Evolutionary conservation across 2,113 vertebrate genomes (phyloP), one percentile per base, ranked within the genome.

Genomic region (Chloropsis cyanopogon): DNA sequence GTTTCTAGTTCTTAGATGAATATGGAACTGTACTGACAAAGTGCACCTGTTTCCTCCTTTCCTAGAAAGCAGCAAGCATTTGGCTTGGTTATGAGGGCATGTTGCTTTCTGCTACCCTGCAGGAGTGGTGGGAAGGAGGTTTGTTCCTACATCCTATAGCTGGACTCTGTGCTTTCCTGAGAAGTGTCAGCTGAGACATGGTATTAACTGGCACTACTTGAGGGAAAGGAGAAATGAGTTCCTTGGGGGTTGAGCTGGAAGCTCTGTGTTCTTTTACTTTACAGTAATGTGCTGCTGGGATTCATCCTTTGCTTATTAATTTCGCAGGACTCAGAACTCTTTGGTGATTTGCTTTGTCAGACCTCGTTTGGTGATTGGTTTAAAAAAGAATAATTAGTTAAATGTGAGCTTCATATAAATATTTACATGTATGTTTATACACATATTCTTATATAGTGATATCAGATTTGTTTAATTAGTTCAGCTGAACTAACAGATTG

Each of bases 61-160:
- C n/a, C 39, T 49, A 46, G n/a, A 86, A 77, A 80, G n/a, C 10
- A 83, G 5, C 5, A 81, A 79, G 7, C 7, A 26, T 42, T 73
- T 65, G 13, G 4, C 10, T 47, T 50, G 13, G 9, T 33, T 66
- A 11, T 57, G 39, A 49, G 64, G 19, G 5, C 0, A 0, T 35
- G 12, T 9, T 1, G 2, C 53, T 77, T 89, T 47, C 33, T 73
- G 17, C 22, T 24, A 12, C 17, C 13, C 9, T n/a, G 31, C 4
- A 61, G 54, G 15, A 77, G 61, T 13, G 8, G 17, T 61, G 14
- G 17, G 22, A 28, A 90, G 66, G 28, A 50, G 4, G 2, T 46
- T 83, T 80, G 7, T 21, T 86, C 16, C 15, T 49, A 14, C 7
- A 61, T 41, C 41, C 41, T 41, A 41, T 41, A 14, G 24, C 11